Conservation (phyloP, 2,797 vertebrate species). For the Rhinichthys osculus region DNA sequence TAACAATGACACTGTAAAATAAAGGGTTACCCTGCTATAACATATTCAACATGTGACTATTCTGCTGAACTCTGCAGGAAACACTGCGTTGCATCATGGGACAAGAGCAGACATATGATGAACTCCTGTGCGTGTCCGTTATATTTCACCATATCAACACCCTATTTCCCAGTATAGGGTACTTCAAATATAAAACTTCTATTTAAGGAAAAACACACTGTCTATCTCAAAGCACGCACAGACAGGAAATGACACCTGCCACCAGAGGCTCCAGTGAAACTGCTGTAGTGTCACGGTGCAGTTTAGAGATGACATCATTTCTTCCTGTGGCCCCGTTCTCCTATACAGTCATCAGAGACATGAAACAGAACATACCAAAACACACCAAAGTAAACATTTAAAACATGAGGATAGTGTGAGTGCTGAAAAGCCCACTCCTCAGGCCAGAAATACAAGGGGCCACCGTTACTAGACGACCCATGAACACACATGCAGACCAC, state of each 20-base stretch:
- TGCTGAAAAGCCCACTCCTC: constrained; percentile 1
- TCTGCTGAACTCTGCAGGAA: neutral
- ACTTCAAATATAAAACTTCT: constrained; percentile 69
- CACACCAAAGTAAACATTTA: constrained; percentile 24
- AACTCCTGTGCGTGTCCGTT: neutral
- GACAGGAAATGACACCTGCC: constrained; percentile 84
- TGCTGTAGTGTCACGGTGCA: constrained; percentile 78
- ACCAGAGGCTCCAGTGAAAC: constrained; percentile 77
- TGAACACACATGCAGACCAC: constrained; percentile 30
- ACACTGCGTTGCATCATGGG: neutral
- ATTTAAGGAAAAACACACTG: constrained; percentile 72
- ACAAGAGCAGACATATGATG: neutral
- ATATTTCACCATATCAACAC: neutral
- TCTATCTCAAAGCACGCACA: constrained; percentile 54
- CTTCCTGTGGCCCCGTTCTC: constrained; percentile 71
- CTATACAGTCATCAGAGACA: constrained; percentile 6
- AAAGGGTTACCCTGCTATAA: too few species aligned
- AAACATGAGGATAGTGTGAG: constrained; percentile 34
- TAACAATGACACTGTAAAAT: too few species aligned
- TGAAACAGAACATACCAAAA: constrained; percentile 26
- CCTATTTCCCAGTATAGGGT: neutral
- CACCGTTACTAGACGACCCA: neutral
- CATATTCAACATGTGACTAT: neutral
- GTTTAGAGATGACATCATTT: constrained; percentile 82
- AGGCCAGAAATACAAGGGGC: constrained; percentile 12